These are phyloP conservation scores for Sus cebifrons DNA, from an alignment of 2,797 vertebrate species.

Conservation along the genomic window DNA sequence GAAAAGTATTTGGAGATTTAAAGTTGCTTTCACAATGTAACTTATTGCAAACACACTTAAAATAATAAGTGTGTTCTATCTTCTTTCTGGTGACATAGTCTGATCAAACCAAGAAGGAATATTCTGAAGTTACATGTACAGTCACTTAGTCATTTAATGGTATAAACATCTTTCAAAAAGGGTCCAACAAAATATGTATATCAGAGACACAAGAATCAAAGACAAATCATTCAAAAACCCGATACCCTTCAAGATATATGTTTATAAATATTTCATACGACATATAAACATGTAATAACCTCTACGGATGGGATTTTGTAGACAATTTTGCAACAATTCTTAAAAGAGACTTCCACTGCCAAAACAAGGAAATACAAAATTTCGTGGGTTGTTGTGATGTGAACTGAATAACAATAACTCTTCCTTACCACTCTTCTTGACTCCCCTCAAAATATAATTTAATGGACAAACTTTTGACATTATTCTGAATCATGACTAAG, in stretches of 20 bases:
- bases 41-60: neutral
- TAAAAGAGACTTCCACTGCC: neutral
- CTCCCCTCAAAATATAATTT: neutral
- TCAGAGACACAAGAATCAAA: constrained; percentile 64
- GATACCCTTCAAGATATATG: constrained; percentile 8
- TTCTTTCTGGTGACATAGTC: constrained; percentile 18
- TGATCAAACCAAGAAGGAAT: constrained; percentile 55
- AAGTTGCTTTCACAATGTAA: constrained; percentile 23
- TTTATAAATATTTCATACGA: neutral
- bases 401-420: neutral
- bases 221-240: constrained; percentile 60
- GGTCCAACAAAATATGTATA: neutral
- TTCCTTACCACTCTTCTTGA: neutral
- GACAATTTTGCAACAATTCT: constrained; percentile 63
- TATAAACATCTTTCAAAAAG: constrained; percentile 19
- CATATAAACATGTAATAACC: neutral
- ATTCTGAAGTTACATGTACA: constrained; percentile 47
- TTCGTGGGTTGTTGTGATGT: neutral
- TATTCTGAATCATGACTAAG: constrained; percentile 9
- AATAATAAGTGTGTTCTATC: neutral
- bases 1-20: constrained; percentile 41
- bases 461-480: constrained; percentile 12
- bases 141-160: neutral
- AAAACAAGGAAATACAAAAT: constrained; percentile 31
- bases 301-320: constrained; percentile 6